These are phyloP conservation scores for Brachionus angularis DNA, from an alignment of 1,140 invertebrate genomes.

Conservation along the genomic window DNA sequence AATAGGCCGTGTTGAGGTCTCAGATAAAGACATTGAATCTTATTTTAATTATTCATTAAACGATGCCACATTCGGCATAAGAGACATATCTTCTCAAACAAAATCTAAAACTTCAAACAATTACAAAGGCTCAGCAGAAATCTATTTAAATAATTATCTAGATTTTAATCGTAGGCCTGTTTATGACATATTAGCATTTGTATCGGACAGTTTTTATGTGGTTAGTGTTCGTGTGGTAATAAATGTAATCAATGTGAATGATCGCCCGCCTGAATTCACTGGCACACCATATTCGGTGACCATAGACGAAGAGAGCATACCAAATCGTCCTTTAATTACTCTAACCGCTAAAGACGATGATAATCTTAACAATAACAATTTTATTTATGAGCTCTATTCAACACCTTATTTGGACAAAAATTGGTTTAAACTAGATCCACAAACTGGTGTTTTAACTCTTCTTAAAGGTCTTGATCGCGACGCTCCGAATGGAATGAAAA, in stretches of 20 bases:
- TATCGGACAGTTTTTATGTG: slow-evolving; percentile 30
- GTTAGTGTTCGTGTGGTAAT: not conserved
- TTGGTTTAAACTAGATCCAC: slow-evolving; percentile 33
- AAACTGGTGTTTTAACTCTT: not conserved
- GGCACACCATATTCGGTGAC: not conserved
- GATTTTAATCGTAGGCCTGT: slow-evolving; percentile 2
- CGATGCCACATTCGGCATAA: slow-evolving; percentile 29
- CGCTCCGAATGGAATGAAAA: not conserved
- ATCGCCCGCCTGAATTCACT: slow-evolving; percentile 15
- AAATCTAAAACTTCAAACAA: not conserved
- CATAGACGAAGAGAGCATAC: slow-evolving; percentile 6
- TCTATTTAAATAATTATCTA: slow-evolving; percentile 23
- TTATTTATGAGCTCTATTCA: slow-evolving; percentile 2
- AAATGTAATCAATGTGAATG: not conserved
- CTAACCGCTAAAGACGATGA: slow-evolving; percentile 17
- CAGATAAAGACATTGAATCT: slow-evolving; percentile 29
- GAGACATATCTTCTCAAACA: slow-evolving; percentile 7
- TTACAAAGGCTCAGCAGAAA: slow-evolving; percentile 19
- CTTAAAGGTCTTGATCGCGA: not conserved
- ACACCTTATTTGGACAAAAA: slow-evolving; percentile 13
- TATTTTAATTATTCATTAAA: slow-evolving; percentile 38
- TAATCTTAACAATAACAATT: not conserved
- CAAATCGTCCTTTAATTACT: not conserved
- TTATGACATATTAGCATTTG: not conserved
- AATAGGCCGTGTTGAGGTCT: slow-evolving; percentile 18